Percentiles rank a stretch among this genome's conserved stretches.
phyloP scores from a whole-genome alignment of 1,140 invertebrate species.

The Pseudomyrmex sp. region DNA sequence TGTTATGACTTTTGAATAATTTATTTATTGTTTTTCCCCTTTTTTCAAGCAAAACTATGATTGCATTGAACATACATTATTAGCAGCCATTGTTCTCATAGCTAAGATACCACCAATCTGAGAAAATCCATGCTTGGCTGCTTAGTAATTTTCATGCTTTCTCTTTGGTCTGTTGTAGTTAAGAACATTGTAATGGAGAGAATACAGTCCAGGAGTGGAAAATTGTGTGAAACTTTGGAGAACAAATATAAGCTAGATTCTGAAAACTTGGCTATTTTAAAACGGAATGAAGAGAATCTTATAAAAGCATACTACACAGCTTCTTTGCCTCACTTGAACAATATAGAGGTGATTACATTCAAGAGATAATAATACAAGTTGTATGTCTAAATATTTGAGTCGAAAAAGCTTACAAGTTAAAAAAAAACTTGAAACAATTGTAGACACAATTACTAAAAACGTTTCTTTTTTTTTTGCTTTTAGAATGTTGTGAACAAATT shows the following conservation, averaged over 20 bases:
- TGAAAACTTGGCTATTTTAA: conserved; percentile 53
- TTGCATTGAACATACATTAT: background rate
- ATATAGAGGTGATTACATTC: conserved; percentile 74
- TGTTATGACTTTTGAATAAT: background rate
- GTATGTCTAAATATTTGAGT: background rate
- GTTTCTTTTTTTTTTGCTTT: conserved; percentile 24
- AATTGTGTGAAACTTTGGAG: conserved; percentile 70
- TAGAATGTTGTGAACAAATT: conserved; percentile 75
- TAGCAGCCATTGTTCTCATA: background rate
- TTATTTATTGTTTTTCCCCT: conserved; percentile 28
- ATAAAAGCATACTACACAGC: conserved; percentile 66
- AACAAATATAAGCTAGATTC: conserved; percentile 65
- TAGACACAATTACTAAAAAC: background rate
- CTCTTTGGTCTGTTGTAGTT: conserved; percentile 71
- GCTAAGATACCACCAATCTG: background rate
- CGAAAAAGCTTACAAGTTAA: too few species aligned
- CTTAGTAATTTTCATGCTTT: conserved; percentile 10
- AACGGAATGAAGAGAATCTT: conserved; percentile 69
- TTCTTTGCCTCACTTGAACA: conserved; percentile 66
- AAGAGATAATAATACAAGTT: background rate
- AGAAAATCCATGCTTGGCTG: background rate
- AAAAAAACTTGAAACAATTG: background rate
- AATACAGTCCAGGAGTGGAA: conserved; percentile 69
- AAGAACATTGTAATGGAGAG: conserved; percentile 69
- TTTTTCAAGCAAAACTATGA: background rate